Evolutionary conservation across 2,888 invertebrate species (phyloP), one percentile per base, ranked within the genome.

Genomic region (Thymelicus acteon): DNA sequence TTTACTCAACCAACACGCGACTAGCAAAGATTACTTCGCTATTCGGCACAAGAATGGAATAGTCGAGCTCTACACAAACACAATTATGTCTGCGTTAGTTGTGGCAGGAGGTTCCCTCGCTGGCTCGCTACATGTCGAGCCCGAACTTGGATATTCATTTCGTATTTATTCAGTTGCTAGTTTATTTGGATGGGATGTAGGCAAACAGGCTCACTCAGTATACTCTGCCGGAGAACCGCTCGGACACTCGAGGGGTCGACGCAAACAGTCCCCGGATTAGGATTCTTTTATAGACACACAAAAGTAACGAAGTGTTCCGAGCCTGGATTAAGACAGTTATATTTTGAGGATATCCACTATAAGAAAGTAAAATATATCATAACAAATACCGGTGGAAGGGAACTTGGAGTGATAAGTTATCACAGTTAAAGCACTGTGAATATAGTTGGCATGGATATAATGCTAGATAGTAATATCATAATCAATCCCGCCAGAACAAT

Each of bases 41-140:
- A 60, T 37, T 52, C 24, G 61, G 6, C 31, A 68, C 31, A 47
- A 40, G 54, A 47, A 37, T 47, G 4, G 31, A 49, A 12, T 15
- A 44, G 13, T 39, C 69, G 19, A 40, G 64, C 24, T 37, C 47
- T 64, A 49, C 39, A 39, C 60, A 63, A 70, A 64, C 24, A 70
- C 44, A 40, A 65, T 65, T 70, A 70, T 70, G 70, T 58, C 49
- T 70, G 64, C 63, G 64, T 70, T 39, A 70, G 58, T 60, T 60
- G 57, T 62, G 31, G 19, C 52, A 19, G 13, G 10, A 19, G 52
- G 49, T 63, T 31, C 70, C 48, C 49, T 69, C 58, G 63, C 64
- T 48, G 6, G 40, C 7, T 40, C 40, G 40, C 44, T 10, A 44
- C 44, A 70, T 60, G 64, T 49, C 48, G 10, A 24, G 54, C 6